Base-by-base conservation (phyloP, 2,113 vertebrate species). In the Agapornis roseicollis region DNA sequence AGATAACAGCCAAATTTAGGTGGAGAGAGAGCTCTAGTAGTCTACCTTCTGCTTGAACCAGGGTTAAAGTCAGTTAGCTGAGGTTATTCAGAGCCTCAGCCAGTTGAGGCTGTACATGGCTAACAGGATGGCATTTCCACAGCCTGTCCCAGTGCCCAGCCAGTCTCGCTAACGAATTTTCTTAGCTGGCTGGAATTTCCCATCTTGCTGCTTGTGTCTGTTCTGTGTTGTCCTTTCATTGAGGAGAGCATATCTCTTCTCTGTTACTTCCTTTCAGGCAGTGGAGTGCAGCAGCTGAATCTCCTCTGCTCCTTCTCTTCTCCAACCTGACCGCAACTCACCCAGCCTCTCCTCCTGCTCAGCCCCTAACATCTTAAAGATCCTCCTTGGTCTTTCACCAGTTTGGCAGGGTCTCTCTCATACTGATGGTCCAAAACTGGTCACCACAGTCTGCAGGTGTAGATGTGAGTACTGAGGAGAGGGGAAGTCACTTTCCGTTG, bases 401-500 rank as follows among this genome's bases (percentile, higher is more conserved):
- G 28, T 56, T 60, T 2, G 5, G 0, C 46, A 41, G 29, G 17
- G 20, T 50, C 23, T 41, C 13, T 80, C 7, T 53, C 29, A 12
- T 3, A 2, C 52, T 80, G 79, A 11, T 60, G 74, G 17, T 17
- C 70, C 61, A 70, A 60, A 10, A 23, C 13, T 13, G 53, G 41
- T 77, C 35, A 12, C 17, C 29, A 9, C 13, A 33, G 4, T 90
- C 42, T 79, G 63, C 68, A 53, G 53, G 24, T 31, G 31, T 35
- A 58, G 25, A 8, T 42, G 11, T 18, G 49, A 37, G 56, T 33
- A 46, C 68, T 50, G 60, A 46, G 69, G 29, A 80, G 50, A 53
- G 35, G 52, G 33, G 24, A 61, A 2, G 52, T 42, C 24, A 4
- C 28, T 41, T 71, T 17, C 52, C 35, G 13, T n/a, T 1, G 0